Evolutionary conservation across 2,113 vertebrate species (phyloP).

Genomic region (Corythornis cristatus): DNA sequence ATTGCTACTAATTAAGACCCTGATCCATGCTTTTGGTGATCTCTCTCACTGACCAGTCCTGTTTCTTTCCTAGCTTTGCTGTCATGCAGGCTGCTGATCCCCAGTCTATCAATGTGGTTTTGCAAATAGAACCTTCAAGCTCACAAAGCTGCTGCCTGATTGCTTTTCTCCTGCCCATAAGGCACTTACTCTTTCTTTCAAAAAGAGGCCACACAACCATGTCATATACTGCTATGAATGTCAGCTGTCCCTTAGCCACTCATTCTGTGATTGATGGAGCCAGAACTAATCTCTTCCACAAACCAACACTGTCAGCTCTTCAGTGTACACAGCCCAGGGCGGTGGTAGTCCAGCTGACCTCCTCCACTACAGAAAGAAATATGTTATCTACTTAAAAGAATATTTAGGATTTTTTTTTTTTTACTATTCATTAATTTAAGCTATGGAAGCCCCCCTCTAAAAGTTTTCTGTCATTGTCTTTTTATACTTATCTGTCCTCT

Average conservation of each 20-base stretch:
- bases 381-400: not conserved
- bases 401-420: not conserved
- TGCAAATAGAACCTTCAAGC: not conserved
- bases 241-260: constrained; percentile 31
- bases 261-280: constrained; percentile 25
- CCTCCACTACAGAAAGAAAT: not conserved
- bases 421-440: not conserved
- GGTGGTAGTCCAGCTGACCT: not conserved
- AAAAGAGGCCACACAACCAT: not conserved
- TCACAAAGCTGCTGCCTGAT: not conserved
- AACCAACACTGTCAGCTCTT: not conserved
- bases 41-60: not conserved
- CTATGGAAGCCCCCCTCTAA: not conserved
- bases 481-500: not conserved
- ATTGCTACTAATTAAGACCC: not conserved
- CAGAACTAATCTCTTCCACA: not conserved
- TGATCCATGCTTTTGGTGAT: not conserved
- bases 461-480: not conserved
- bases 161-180: not conserved
- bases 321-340: not conserved
- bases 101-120: not conserved
- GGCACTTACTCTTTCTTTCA: not conserved
- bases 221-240: not conserved
- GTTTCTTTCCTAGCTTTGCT: not conserved
- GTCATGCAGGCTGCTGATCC: not conserved